These are phyloP conservation scores for Chiroxiphia lanceolata DNA, from an alignment of 2,797 vertebrate species.

Conservation along the genomic window DNA sequence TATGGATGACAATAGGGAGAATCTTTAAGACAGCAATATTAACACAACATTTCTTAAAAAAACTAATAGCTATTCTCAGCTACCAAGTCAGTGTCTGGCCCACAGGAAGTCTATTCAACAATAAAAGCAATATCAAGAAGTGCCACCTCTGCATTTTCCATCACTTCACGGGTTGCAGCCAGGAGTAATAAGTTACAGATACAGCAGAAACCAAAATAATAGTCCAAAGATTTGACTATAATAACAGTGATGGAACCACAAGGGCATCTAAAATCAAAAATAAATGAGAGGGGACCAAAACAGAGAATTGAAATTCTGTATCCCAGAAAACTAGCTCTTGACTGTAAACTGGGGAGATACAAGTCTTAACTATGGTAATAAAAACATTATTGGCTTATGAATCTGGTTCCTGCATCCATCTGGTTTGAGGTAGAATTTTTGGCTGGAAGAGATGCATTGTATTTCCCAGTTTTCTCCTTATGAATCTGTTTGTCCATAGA, in stretches of 20 bases:
- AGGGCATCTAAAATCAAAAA: background rate
- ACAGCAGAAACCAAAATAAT: background rate
- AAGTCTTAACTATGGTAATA: background rate
- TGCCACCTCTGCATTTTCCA: slow-evolving; percentile 14
- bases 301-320: background rate
- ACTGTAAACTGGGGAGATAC: background rate
- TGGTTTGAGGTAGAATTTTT: slow-evolving; percentile 21
- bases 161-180: background rate
- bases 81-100: background rate
- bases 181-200: background rate
- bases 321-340: background rate
- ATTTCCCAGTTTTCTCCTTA: slow-evolving; percentile 11
- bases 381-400: background rate
- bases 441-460: background rate
- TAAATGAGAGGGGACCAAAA: background rate
- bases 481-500: slow-evolving; percentile 33
- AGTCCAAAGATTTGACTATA: background rate
- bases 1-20: background rate
- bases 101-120: background rate
- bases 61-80: background rate
- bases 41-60: background rate
- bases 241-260: background rate
- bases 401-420: background rate
- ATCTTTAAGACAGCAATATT: background rate
- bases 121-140: background rate